phyloP scores from a whole-genome alignment of 1,140 invertebrate species.

The Rhagoletis zephyria region DNA sequence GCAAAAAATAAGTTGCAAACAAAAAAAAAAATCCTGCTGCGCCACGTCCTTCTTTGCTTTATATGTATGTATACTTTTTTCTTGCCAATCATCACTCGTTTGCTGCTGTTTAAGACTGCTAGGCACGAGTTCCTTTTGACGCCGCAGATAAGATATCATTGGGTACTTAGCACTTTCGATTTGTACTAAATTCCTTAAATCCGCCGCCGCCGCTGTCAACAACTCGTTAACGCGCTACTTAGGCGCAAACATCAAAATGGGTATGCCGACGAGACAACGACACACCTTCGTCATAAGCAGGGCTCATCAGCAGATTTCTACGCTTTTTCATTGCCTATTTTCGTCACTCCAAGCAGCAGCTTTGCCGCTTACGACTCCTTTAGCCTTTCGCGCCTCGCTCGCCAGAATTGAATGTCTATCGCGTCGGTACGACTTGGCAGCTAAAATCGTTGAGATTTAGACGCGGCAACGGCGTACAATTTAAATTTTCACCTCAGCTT shows the following conservation, averaged over 20 bases:
- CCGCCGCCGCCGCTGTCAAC: conserved; percentile 11
- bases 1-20: neutral
- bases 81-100: neutral
- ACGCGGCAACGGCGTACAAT: conserved; percentile 13
- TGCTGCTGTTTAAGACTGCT: conserved; percentile 11
- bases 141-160: conserved; percentile 50
- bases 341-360: neutral
- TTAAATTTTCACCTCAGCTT: conserved; percentile 30
- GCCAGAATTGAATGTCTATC: neutral
- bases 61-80: neutral
- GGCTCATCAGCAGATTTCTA: neutral
- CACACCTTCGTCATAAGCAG: conserved; percentile 20
- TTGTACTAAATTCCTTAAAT: conserved; percentile 52
- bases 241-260: conserved; percentile 46
- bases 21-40: neutral
- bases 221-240: conserved; percentile 45
- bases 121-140: conserved; percentile 50
- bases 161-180: conserved; percentile 51
- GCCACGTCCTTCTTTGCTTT: neutral
- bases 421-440: neutral
- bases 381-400: neutral
- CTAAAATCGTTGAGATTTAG: conserved; percentile 27
- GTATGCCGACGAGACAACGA: neutral
- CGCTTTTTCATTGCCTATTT: neutral
- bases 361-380: neutral